Percentiles rank a stretch among this genome's conserved stretches.
phyloP scores from a whole-genome alignment of 2,797 vertebrate species.

The Gila robusta region DNA sequence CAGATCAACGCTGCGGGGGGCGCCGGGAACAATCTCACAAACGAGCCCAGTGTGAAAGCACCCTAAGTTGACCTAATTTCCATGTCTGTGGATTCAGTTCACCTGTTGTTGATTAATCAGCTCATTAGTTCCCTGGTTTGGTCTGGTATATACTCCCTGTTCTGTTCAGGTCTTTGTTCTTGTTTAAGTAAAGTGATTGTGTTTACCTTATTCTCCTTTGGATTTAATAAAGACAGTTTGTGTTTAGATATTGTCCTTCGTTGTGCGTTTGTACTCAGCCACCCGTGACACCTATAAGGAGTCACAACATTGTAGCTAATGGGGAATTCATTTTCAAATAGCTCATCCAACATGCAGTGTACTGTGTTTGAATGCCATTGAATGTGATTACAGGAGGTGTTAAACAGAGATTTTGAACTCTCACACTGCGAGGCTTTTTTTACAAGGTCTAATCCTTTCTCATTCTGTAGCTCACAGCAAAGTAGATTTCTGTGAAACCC shows the following conservation, averaged over 20 bases:
- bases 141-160: neutral
- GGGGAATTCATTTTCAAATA: neutral
- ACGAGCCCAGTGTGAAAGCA: too few species aligned
- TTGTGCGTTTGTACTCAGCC: neutral
- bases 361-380: neutral
- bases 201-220: neutral
- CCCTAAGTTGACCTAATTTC: too few species aligned
- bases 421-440: neutral
- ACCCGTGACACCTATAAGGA: neutral
- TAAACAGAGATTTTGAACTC: constrained; percentile 52
- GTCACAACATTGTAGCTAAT: neutral
- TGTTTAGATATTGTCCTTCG: neutral
- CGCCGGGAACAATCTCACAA: too few species aligned
- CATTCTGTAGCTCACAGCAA: constrained; percentile 36
- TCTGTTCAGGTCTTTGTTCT: neutral
- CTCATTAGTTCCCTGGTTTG: neutral
- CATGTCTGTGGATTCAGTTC: too few species aligned
- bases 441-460: constrained; percentile 42
- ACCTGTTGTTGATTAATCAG: too few species aligned
- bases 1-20: too few species aligned
- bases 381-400: constrained; percentile 10
- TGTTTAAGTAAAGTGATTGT: neutral
- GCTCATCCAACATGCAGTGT: neutral
- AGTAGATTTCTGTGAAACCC: constrained; percentile 43
- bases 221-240: neutral